Evolutionary conservation across 2,797 vertebrate species (phyloP), one percentile per base, ranked within the genome.

Genomic region (Paedocypris micromegethes): DNA sequence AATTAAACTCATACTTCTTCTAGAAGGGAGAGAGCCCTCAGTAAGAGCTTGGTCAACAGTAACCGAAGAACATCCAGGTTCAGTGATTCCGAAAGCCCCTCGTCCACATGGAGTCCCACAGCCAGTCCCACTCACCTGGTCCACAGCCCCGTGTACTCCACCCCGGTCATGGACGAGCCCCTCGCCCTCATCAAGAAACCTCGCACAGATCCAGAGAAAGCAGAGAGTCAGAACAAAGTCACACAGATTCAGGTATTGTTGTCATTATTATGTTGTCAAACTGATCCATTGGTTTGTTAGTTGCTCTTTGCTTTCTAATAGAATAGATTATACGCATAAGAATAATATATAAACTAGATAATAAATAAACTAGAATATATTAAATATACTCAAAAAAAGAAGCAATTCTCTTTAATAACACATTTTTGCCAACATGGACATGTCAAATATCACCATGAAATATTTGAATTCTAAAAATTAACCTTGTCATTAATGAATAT

Each of bases 111-210:
- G 80, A 90, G 88, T 72, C 87, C 88, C 2, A 75, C 83, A 4
- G 80, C 82, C 51, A 90, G 88, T 72, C 86, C 88, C 56, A 83
- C 82, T 72, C 82, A 84, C 70, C 81, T 83, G 6, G 70, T 83
- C 68, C 86, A 87, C 46, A 71, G 75, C 44, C 86, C 86, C 42
- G 66, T 85, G 70, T 88, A 85, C 78, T 87, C 85, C 67, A 67
- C 85, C 4, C 89, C 87, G 5, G 74, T 83, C 64, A 86, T 87
- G 83, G 90, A 91, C 1, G 87, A 91, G 75, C 90, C 90, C 1
- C 84, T 91, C 1, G 90, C 88, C 8, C 88, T 91, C 73, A 89
- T 91, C 79, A 91, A 91, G 80, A 90, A 89, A 79, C 88, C 88
- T 4, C 84, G 81, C 64, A 86, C 84, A 68, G 86, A 86, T 37